Base-by-base conservation (phyloP, 2,888 invertebrate species). In the Eumacrocentrus americanus region DNA sequence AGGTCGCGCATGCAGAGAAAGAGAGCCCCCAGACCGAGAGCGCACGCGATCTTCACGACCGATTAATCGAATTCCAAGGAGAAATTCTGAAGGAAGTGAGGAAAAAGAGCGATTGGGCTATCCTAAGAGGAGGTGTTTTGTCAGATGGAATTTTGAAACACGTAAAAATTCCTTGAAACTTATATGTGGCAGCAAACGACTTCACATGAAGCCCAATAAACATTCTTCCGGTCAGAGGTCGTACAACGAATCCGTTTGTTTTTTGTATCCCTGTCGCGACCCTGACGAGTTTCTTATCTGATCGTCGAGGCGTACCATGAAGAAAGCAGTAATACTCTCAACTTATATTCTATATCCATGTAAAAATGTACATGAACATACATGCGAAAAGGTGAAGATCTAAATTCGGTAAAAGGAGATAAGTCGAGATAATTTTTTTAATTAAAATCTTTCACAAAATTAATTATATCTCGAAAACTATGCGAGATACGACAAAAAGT, bases 31-130 rank as follows among this genome's bases (percentile, higher is more conserved):
- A n/a, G n/a, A n/a, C n/a, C n/a, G n/a, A n/a, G n/a, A 42, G 11
- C 57, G 46, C 42, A 35, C 34, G 9, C 42, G 35, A 40, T 44
- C 38, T 38, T 40, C 34, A 37, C 42, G 47, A 60, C 40, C 60
- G 38, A 56, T 51, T 60, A 56, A 60, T 60, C 55, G 60, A 56
- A 51, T 60, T 22, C 54, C 54, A 54, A 18, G 34, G 2, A 12
- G 46, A 7, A 48, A 54, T 54, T 23, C 11, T 29, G 16, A 34
- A 42, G 22, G 23, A 18, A 37, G 37, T 37, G 18, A 53, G 11
- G 23, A 59, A 25, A 47, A 46, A 46, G 2, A 51, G 18, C n/a
- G 29, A 29, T 29, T 9, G 29, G 12, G 14, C n/a, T n/a, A n/a
- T n/a, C n/a, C n/a, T n/a, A n/a, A 12, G 16, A 14, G 22, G 42